These are phyloP conservation scores for Hemiprocne comata DNA, from an alignment of 2,113 vertebrate genomes.

Conservation along the genomic window DNA sequence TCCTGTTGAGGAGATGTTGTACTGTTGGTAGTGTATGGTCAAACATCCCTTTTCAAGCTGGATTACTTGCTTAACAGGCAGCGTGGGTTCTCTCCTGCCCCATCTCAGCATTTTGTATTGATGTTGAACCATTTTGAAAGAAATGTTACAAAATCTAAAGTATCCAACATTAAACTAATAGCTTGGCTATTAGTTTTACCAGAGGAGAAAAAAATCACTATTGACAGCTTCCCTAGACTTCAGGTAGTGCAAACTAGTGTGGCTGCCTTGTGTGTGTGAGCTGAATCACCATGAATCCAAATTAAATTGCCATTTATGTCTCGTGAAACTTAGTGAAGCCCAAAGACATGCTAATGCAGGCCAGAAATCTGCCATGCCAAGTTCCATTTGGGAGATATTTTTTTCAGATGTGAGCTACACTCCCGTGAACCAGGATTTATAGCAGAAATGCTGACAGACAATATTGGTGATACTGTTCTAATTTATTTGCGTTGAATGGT, in stretches of 20 bases:
- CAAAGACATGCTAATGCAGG: constrained; percentile 10
- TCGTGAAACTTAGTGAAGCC: background rate
- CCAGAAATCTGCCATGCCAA: constrained; percentile 45
- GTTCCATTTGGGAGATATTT: constrained; percentile 33
- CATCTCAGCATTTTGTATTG: background rate
- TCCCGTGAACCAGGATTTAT: constrained; percentile 26
- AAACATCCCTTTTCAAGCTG: background rate
- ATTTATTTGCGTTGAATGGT: constrained; percentile 48
- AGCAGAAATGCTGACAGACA: constrained; percentile 40
- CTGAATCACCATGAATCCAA: background rate
- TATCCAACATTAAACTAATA: background rate
- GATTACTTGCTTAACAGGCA: background rate
- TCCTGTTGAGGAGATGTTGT: background rate
- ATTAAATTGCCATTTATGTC: constrained; percentile 52
- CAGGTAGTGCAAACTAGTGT: background rate
- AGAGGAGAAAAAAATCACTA: background rate
- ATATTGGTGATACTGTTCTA: constrained; percentile 50
- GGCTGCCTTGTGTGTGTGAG: background rate
- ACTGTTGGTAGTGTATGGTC: background rate
- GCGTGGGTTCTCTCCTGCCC: background rate
- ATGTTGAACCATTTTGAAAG: background rate
- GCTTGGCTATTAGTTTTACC: background rate
- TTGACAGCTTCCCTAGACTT: background rate
- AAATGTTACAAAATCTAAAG: background rate
- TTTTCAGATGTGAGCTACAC: constrained; percentile 42